A percentile compares a stretch with the other conserved stretches of the same genome.
Evolutionary conservation across 2,888 invertebrate species (phyloP).

Genomic region (Coremacera marginata): DNA sequence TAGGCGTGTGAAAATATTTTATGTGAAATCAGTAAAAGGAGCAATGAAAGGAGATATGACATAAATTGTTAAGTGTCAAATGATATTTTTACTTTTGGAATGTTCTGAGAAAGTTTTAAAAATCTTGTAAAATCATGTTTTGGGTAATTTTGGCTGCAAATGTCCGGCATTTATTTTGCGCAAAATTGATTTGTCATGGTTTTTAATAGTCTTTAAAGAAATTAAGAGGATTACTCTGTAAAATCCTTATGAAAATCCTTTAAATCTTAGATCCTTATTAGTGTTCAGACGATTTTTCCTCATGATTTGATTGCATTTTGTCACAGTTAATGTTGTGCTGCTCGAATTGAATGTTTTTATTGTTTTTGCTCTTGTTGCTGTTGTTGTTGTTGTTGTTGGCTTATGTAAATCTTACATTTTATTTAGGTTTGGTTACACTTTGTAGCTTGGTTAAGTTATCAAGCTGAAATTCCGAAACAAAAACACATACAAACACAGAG

Average conservation of each 20-base stretch:
- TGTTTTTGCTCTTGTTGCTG: neutral
- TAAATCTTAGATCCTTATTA: neutral
- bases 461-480: slow-evolving; percentile 26
- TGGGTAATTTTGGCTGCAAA: too few species aligned
- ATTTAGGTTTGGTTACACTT: slow-evolving; percentile 33
- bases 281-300: neutral
- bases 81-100: too few species aligned
- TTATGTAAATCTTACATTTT: slow-evolving; percentile 2
- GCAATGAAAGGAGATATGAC: too few species aligned
- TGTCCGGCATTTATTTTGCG: too few species aligned
- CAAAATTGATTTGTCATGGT: too few species aligned
- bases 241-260: too few species aligned
- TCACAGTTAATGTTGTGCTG: neutral
- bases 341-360: neutral
- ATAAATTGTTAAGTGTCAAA: too few species aligned
- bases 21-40: too few species aligned
- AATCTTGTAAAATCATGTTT: too few species aligned
- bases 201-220: too few species aligned
- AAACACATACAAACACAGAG: neutral
- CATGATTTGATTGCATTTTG: neutral
- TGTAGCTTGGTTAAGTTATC: slow-evolving; percentile 25
- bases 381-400: slow-evolving; percentile 2
- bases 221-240: too few species aligned
- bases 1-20: neutral
- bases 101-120: too few species aligned